Base-by-base conservation (phyloP, 2,888 invertebrate genomes). In the Meghimatium bilineatum region DNA sequence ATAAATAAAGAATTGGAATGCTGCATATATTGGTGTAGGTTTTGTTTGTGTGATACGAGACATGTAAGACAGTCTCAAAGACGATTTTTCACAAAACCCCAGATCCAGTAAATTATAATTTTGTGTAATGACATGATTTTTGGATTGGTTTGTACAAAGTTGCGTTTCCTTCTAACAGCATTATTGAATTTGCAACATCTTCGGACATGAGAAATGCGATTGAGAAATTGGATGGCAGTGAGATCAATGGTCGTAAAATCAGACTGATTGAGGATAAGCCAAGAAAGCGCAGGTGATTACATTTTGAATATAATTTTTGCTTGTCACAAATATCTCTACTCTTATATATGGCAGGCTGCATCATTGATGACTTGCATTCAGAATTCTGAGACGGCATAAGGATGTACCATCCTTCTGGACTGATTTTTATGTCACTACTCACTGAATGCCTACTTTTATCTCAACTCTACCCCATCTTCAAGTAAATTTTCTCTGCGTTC, bases 121-220 rank as follows among this genome's bases (percentile, higher is more conserved):
- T n/a, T n/a, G n/a, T n/a, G n/a, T n/a, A n/a, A n/a, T n/a, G n/a
- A n/a, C n/a, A n/a, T n/a, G n/a, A n/a, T n/a, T n/a, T n/a, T n/a
- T n/a, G n/a, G n/a, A n/a, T n/a, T 56, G 56, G 6, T 56, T 6
- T 6, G 8, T 56, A 12, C 56, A 56, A 56, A 14, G 8, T 6
- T 60, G 75, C 52, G 38, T 49, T 80, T 81, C 83, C 86, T 56
- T 26, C 84, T 85, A 84, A 29, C 94, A 99, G 99, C 78, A 97
- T 99, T 90, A 99, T 99, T 20, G 99, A 99, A 93, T 99, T 99
- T 94, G 97, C 98, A 34, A 96, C 97, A 0, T 96, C 96, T 93
- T 96, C 97, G 6, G 99, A 99, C 94, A 96, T 99, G 96, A 97
- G 97, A 94, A 97, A 97, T 86, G 99, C 99, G 0, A 96, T 99